Evolutionary conservation across 2,797 vertebrate species (phyloP).

Genomic region (Dendrocincla fuliginosa): DNA sequence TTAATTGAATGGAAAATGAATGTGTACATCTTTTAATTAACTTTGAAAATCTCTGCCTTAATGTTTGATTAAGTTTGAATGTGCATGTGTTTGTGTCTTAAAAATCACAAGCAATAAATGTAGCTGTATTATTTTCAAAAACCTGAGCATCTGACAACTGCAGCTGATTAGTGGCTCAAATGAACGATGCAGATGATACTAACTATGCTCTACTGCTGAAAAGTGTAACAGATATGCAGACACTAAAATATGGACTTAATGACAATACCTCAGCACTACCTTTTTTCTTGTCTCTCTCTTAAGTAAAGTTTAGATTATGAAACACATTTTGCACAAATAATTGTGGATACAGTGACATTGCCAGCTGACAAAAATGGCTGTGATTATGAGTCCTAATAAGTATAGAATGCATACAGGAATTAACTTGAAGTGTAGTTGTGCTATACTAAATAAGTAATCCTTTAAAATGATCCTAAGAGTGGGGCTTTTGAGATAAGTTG

Average conservation of each 20-base stretch:
- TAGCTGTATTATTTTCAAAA: background rate
- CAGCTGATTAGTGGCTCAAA: background rate
- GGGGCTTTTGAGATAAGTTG: background rate
- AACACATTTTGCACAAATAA: background rate
- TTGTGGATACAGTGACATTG: background rate
- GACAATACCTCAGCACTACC: background rate
- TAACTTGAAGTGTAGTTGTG: background rate
- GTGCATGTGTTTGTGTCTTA: background rate
- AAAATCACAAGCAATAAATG: background rate
- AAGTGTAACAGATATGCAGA: background rate
- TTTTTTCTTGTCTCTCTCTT: background rate
- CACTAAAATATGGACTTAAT: background rate
- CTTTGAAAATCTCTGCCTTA: constrained; percentile 4
- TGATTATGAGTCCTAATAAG: background rate
- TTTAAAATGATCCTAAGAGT: background rate
- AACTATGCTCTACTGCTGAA: background rate
- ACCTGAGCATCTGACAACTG: background rate
- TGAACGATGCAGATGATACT: background rate
- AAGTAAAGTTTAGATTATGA: background rate
- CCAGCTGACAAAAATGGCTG: background rate
- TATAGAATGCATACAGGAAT: background rate
- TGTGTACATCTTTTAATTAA: constrained; percentile 15
- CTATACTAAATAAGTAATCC: background rate
- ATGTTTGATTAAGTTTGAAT: constrained; percentile 23
- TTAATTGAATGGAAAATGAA: constrained; percentile 17